phyloP scores from a whole-genome alignment of 2,113 vertebrate species.

The Theristicus caerulescens region DNA sequence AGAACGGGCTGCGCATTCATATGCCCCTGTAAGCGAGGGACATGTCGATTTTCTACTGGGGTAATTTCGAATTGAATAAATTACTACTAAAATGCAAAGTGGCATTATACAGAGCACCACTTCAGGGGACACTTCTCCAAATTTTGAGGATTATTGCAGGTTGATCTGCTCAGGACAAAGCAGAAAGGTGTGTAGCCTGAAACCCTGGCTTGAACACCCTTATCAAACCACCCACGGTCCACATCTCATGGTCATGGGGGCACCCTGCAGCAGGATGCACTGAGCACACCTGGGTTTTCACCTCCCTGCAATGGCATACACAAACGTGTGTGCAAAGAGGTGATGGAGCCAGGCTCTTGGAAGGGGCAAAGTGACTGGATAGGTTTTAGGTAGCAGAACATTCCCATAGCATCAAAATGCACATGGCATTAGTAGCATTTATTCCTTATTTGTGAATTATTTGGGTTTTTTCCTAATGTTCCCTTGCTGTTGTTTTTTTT shows the following conservation, averaged over 20 bases:
- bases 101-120: neutral
- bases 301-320: neutral
- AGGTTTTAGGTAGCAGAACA: neutral
- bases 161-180: neutral
- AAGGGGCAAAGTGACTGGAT: neutral
- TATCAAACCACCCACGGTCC: neutral
- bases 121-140: neutral
- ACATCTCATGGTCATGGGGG: neutral
- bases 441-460: neutral
- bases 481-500: neutral
- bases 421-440: neutral
- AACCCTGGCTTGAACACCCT: neutral
- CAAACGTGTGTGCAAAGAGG: neutral
- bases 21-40: neutral
- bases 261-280: neutral
- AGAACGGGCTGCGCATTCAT: neutral
- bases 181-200: neutral
- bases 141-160: neutral
- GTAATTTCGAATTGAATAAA: neutral
- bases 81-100: neutral
- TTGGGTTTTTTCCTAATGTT: neutral
- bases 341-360: neutral
- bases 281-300: fast-evolving
- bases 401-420: neutral
- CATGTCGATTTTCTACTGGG: neutral